phyloP scores from a whole-genome alignment of 1,140 invertebrate species.

The Zeugodacus cucurbitae region DNA sequence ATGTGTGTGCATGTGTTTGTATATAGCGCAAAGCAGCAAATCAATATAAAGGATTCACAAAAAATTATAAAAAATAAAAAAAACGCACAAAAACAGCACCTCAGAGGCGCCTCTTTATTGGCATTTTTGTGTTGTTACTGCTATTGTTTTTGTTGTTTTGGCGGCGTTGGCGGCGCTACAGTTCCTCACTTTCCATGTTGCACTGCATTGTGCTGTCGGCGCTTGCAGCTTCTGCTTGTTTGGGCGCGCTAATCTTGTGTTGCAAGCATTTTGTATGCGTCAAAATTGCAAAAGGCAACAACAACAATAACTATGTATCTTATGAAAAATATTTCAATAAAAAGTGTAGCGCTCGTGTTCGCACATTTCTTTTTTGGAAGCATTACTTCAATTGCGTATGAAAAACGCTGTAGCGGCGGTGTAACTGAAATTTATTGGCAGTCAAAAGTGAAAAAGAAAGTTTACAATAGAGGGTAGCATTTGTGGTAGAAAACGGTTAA shows the following conservation, averaged over 20 bases:
- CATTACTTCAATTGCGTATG: neutral
- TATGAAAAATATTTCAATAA: neutral
- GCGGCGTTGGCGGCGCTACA: neutral
- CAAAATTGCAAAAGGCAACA: neutral
- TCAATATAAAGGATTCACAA: neutral
- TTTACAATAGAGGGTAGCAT: too few species aligned
- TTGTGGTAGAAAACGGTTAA: too few species aligned
- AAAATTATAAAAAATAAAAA: neutral
- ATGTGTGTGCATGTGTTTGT: neutral
- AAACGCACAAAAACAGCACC: neutral
- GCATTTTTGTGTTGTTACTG: neutral
- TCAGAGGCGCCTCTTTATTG: slow-evolving; percentile 23
- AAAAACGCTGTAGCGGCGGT: neutral
- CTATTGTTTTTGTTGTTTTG: neutral
- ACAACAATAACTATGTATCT: neutral
- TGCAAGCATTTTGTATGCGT: neutral
- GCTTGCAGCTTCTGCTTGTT: slow-evolving; percentile 1
- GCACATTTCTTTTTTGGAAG: neutral
- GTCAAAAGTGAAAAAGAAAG: too few species aligned
- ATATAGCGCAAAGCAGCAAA: neutral
- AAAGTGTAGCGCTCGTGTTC: neutral
- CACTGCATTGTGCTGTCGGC: neutral
- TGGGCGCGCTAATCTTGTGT: neutral
- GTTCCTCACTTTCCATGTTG: neutral
- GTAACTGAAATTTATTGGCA: too few species aligned